Base-by-base conservation (phyloP, 2,113 vertebrate genomes). In the Guaruba guarouba region DNA sequence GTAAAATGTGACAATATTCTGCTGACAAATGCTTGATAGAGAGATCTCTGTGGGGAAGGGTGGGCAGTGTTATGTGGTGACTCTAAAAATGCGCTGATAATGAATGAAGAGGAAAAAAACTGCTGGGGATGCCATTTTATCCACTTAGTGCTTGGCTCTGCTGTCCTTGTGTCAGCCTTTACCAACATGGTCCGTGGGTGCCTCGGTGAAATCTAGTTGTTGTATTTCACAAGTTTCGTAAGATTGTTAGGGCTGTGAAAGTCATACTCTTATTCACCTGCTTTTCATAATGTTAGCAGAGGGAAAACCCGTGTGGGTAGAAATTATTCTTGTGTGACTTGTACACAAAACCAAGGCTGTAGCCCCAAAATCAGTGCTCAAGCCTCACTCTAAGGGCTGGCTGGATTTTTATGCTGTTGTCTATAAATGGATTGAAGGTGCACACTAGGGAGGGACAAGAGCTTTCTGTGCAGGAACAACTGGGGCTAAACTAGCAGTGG, bases 1-100 rank as follows among this genome's bases (percentile, higher is more conserved):
- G 92, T 86, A 94, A 95, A 93, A 93, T 88, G 94, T 97, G 95
- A 94, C 92, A 87, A 77, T 92, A 93, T 93, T 93, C 81, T 94
- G 90, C 96, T 96, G 86, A 96, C 5, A 0, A 86, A 90, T 55
- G 35, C 74, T 97, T 16, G 7, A 73, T 93, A 52, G 33, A 17
- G 43, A n/a, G 57, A 80, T 57, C 20, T 41, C 84, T 81, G 46
- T 44, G 80, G 69, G 52, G 52, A 86, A 44, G 43, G 55, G 46
- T 84, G 82, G 63, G 52, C 73, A 73, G 89, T 83, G 77, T 73
- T 81, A 80, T 62, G 70, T 67, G 49, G 59, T 85, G 73, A 23
- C 64, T 95, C 67, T 88, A 25, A 92, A 93, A 95, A 66, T 67
- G 68, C 41, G 8, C 25, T 52, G 57, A 35, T 88, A 91, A 91